Evolutionary conservation across 2,113 vertebrate genomes (phyloP).

Genomic region (Bos taurus): DNA sequence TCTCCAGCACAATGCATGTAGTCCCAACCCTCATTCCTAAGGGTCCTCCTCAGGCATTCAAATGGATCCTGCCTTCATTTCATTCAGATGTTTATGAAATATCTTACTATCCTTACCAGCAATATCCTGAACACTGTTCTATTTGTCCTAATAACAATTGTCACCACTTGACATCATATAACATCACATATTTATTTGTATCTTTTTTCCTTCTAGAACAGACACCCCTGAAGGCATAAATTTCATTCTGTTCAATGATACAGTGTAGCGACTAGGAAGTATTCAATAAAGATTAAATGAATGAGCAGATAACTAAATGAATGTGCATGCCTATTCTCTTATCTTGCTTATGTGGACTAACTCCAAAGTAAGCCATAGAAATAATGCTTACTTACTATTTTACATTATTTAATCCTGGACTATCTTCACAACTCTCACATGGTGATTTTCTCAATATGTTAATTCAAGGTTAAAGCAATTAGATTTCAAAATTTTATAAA

Average conservation of each 20-base stretch:
- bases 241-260: neutral
- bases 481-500: neutral
- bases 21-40: neutral
- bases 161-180: neutral
- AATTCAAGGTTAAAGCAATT: neutral
- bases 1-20: rapidly evolving
- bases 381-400: neutral
- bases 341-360: neutral
- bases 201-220: neutral
- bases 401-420: neutral
- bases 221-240: neutral
- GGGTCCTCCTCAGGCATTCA: neutral
- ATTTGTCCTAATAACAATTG: neutral
- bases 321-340: neutral
- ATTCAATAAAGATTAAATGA: neutral
- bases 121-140: neutral
- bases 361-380: neutral
- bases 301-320: neutral
- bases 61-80: neutral
- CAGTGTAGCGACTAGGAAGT: neutral
- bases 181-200: neutral
- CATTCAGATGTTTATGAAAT: neutral
- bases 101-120: neutral
- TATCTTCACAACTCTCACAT: neutral
- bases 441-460: neutral